Conservation (phyloP, 2,888 invertebrate species). For the Melanotus villosus region DNA sequence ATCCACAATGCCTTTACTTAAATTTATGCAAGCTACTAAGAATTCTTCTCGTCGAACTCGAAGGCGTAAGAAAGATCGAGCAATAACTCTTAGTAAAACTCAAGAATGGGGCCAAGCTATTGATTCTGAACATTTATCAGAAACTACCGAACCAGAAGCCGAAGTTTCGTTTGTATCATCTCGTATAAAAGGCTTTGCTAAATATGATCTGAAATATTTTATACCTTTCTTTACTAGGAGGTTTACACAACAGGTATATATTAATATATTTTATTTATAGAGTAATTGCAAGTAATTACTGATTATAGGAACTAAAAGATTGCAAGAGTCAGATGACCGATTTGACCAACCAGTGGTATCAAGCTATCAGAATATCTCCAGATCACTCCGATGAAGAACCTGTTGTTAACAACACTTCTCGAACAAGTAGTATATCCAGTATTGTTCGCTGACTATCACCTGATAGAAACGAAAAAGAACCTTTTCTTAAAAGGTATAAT, state of each 20-base stretch:
- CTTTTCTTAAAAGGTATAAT: slow-evolving; percentile 34
- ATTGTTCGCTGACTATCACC: slow-evolving; percentile 65
- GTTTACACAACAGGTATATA: slow-evolving; percentile 90
- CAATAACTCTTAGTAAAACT: slow-evolving; percentile 96
- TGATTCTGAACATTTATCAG: slow-evolving; percentile 93
- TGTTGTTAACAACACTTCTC: slow-evolving; percentile 60
- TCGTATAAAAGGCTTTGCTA: slow-evolving; percentile 88
- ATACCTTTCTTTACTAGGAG: slow-evolving; percentile 96
- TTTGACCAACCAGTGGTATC: slow-evolving; percentile 97
- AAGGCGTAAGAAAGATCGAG: slow-evolving; percentile 75
- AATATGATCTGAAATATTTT: slow-evolving; percentile 93
- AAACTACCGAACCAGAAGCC: slow-evolving; percentile 93
- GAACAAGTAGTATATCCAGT: slow-evolving; percentile 68
- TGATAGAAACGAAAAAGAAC: slow-evolving; percentile 35
- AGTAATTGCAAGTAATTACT: too few species aligned
- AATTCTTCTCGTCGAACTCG: slow-evolving; percentile 72
- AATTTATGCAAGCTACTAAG: slow-evolving; percentile 84
- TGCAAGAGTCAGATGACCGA: slow-evolving; percentile 98
- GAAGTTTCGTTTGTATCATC: slow-evolving; percentile 90
- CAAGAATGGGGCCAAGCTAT: slow-evolving; percentile 97
- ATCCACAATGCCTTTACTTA: slow-evolving; percentile 96
- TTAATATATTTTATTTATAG: too few species aligned
- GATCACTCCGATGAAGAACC: slow-evolving; percentile 87
- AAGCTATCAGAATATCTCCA: slow-evolving; percentile 92
- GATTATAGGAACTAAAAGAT: slow-evolving; percentile 89